A percentile compares a stretch with the other conserved stretches of the same genome.
Evolutionary conservation across 2,797 vertebrate genomes (phyloP).

Genomic region (Bradypodion ventrale): DNA sequence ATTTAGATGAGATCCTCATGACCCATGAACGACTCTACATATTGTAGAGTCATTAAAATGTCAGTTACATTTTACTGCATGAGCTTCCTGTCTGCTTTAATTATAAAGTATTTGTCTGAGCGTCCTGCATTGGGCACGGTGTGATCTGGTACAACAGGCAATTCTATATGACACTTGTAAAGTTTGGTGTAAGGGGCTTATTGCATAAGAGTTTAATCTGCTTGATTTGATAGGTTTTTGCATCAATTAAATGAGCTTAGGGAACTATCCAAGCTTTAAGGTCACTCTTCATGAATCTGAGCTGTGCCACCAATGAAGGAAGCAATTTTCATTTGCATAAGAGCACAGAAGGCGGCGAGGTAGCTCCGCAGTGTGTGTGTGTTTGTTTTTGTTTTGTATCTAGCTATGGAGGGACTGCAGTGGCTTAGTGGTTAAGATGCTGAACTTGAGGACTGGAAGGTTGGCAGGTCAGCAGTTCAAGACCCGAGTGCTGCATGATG

Average conservation of each 20-base stretch:
- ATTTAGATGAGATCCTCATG: not conserved
- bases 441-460: too few species aligned
- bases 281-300: constrained; percentile 21
- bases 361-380: too few species aligned
- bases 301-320: not conserved
- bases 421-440: too few species aligned
- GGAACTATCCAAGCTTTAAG: constrained; percentile 28
- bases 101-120: constrained; percentile 1
- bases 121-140: not conserved
- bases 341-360: too few species aligned
- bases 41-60: constrained; percentile 23
- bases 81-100: not conserved
- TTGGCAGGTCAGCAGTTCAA: too few species aligned
- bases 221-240: constrained; percentile 40
- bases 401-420: too few species aligned
- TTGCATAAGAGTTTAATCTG: constrained; percentile 45
- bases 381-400: too few species aligned
- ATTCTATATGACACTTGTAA: constrained; percentile 15
- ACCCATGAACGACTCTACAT: not conserved
- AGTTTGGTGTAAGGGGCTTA: not conserved
- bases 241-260: constrained; percentile 36
- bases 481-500: too few species aligned
- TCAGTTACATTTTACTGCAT: constrained; percentile 19
- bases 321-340: constrained; percentile 19
- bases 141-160: not conserved